Percentiles rank a stretch among this genome's conserved stretches.
These are phyloP conservation scores for Nephrotoma flavescens DNA, from an alignment of 2,888 invertebrate species.

Conservation along the genomic window DNA sequence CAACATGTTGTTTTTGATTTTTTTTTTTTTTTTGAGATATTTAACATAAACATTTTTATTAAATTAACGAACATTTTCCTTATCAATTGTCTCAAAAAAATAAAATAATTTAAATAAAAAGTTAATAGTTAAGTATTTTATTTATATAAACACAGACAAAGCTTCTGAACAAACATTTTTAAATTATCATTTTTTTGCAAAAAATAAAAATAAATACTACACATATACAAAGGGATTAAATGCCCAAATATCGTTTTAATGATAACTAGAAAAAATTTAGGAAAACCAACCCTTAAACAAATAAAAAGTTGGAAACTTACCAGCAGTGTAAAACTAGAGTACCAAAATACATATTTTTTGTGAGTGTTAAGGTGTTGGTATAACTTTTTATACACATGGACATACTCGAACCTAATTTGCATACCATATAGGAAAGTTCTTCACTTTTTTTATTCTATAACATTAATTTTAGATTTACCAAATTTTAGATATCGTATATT, in stretches of 20 bases:
- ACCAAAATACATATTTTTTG: background rate
- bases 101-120: background rate
- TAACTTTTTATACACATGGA: background rate
- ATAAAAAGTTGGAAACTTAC: background rate
- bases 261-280: background rate
- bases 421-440: background rate
- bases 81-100: background rate
- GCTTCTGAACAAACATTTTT: background rate
- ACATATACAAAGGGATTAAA: background rate
- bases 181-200: background rate
- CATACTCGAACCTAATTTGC: background rate
- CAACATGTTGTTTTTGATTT: background rate
- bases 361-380: background rate
- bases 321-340: background rate
- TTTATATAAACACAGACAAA: background rate
- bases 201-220: background rate
- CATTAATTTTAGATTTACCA: background rate
- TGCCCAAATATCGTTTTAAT: background rate
- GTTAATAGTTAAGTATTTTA: too few species aligned
- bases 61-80: background rate
- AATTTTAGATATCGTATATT: background rate
- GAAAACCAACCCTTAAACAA: background rate
- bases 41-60: background rate
- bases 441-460: background rate
- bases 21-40: background rate